phyloP scores from a whole-genome alignment of 2,888 invertebrate genomes.

The Drosophila monieri region DNA sequence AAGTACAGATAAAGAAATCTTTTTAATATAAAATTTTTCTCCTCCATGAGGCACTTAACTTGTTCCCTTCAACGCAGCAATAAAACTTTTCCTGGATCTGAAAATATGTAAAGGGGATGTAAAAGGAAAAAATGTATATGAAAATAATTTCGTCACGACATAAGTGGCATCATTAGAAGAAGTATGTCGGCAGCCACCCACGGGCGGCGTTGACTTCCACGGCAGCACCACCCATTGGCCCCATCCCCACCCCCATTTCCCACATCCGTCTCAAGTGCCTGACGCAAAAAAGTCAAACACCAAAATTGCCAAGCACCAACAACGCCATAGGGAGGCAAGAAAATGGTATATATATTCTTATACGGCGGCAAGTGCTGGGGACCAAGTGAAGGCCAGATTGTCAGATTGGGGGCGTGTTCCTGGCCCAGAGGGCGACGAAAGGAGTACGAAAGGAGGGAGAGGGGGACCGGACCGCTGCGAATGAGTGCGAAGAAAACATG shows the following conservation, averaged over 20 bases:
- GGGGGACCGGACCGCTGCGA: conserved; percentile 36
- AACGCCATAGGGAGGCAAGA: conserved; percentile 34
- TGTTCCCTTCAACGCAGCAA: neutral
- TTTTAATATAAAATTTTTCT: neutral
- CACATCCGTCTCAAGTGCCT: conserved; percentile 67
- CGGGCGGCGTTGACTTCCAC: conserved; percentile 17
- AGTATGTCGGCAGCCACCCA: conserved; percentile 60
- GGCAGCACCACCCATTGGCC: conserved; percentile 1
- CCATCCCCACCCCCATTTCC: neutral
- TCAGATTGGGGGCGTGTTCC: conserved; percentile 33
- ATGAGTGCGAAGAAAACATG: conserved; percentile 78
- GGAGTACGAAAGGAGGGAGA: neutral
- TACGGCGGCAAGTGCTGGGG: conserved; percentile 38
- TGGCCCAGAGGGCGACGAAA: conserved; percentile 2
- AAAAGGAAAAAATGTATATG: conserved; percentile 51
- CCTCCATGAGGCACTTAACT: neutral
- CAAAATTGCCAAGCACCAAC: conserved; percentile 67
- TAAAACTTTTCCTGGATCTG: neutral
- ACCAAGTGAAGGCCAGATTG: conserved; percentile 30
- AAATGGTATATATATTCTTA: conserved; percentile 49
- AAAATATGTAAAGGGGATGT: conserved; percentile 42
- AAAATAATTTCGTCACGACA: conserved; percentile 79
- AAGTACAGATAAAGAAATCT: neutral
- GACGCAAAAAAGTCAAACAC: conserved; percentile 74
- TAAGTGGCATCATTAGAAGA: conserved; percentile 78